phyloP scores from a whole-genome alignment of 2,113 vertebrate genomes.

The Campylomormyrus tamandua region DNA sequence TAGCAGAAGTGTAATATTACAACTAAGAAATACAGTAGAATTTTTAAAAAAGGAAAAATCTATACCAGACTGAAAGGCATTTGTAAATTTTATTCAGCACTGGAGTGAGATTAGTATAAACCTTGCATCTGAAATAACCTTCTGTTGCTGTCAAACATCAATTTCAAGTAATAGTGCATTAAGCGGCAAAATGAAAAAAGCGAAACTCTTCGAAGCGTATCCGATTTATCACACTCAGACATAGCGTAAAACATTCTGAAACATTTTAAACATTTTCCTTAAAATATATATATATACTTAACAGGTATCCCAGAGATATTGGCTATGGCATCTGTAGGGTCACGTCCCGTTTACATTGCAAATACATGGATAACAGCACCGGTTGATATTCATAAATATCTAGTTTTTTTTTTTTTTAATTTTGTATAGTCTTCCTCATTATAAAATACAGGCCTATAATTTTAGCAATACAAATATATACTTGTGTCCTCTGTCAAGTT shows the following conservation, averaged over 20 bases:
- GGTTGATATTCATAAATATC: conserved; percentile 24
- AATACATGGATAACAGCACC: conserved; percentile 12
- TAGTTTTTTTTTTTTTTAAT: conserved; percentile 7
- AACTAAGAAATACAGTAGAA: neutral
- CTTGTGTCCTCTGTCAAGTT: conserved; percentile 36
- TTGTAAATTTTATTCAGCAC: conserved; percentile 53
- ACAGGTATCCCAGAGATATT: neutral
- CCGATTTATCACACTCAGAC: conserved; percentile 19
- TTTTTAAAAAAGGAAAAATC: neutral
- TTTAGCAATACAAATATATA: conserved; percentile 56
- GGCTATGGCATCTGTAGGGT: neutral
- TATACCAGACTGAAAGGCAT: conserved; percentile 20
- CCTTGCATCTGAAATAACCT: conserved; percentile 37
- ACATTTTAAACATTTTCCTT: neutral
- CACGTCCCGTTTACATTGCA: neutral
- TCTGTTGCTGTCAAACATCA: conserved; percentile 41
- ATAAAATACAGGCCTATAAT: conserved; percentile 51
- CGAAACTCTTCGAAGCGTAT: conserved; percentile 22
- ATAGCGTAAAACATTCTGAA: conserved; percentile 23
- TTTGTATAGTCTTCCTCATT: conserved; percentile 28
- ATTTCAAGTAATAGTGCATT: conserved; percentile 50
- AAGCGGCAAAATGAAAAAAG: conserved; percentile 30
- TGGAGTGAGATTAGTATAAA: conserved; percentile 43
- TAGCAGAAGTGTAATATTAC: too few relatives aligned
- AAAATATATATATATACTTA: neutral